These are phyloP conservation scores for Sanderia malayensis DNA, from an alignment of 30 jellyfish, hydroid and myxozoan genomes.

Conservation along the genomic window DNA sequence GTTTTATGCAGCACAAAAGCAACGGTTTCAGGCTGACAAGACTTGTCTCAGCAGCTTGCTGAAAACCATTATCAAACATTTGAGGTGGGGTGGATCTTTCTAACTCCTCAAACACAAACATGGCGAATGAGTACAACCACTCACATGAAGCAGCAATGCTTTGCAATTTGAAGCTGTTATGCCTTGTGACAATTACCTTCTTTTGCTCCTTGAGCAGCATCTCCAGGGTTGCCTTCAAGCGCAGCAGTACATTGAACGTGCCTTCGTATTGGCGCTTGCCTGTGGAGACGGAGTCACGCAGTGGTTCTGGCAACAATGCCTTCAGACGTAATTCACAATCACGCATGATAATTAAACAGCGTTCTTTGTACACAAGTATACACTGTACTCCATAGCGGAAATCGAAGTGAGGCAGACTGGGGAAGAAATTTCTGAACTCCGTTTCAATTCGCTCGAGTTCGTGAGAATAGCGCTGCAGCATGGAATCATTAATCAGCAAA, in stretches of 20 bases:
- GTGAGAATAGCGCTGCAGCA: background rate
- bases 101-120: background rate
- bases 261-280: background rate
- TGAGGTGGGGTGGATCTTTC: background rate
- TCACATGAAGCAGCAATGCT: background rate
- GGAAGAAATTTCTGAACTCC: background rate
- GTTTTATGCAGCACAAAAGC: background rate
- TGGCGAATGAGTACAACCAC: background rate
- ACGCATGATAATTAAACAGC: background rate
- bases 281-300: background rate
- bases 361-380: background rate
- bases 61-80: background rate
- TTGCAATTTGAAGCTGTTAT: background rate
- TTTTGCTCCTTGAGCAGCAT: background rate
- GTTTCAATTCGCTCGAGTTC: background rate
- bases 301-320: background rate
- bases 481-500: background rate
- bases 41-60: background rate
- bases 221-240: background rate
- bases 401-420: background rate
- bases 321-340: background rate
- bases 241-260: background rate
- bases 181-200: background rate
- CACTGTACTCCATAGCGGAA: background rate
- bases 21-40: background rate